These are phyloP conservation scores for Zeus faber DNA, from an alignment of 2,113 vertebrate species.

Conservation along the genomic window DNA sequence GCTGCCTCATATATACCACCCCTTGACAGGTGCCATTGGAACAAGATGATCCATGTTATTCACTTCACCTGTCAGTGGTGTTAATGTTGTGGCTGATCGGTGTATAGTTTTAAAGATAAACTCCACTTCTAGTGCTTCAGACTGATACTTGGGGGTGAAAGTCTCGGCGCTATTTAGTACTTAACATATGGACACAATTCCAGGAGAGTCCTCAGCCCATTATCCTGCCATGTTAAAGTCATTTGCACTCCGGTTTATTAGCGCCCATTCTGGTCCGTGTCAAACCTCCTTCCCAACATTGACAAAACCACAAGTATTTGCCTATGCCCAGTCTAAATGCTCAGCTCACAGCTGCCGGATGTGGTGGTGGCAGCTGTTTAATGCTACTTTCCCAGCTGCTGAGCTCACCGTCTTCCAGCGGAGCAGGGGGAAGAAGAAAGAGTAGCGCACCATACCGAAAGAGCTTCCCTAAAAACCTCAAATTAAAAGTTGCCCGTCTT, in stretches of 20 bases:
- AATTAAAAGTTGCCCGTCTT: no score
- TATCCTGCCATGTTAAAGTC: slow-evolving; percentile 24
- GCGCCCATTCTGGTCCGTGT: slow-evolving; percentile 30
- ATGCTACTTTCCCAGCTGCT: slow-evolving; percentile 4
- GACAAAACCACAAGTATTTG: slow-evolving; percentile 28
- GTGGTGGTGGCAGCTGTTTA: slow-evolving; percentile 20
- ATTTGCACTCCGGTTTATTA: slow-evolving; percentile 20
- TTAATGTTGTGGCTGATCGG: no score
- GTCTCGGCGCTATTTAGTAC: slow-evolving; percentile 5
- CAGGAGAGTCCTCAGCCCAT: slow-evolving; percentile 26
- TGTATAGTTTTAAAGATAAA: no score
- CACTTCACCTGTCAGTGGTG: no score
- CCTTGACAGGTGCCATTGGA: no score
- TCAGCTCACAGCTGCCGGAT: slow-evolving; percentile 17
- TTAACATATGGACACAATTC: slow-evolving; percentile 40
- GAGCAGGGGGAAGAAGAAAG: not conserved
- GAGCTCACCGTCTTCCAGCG: not conserved
- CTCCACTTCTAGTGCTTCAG: no score
- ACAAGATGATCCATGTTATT: no score
- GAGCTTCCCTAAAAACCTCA: no score
- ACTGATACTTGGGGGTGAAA: not conserved
- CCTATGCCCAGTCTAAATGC: not conserved
- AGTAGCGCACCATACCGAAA: not conserved
- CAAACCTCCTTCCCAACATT: slow-evolving; percentile 33
- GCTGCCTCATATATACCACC: no score